A percentile compares a stretch with the other conserved stretches of the same genome.
phyloP scores from a whole-genome alignment of 2,797 vertebrate species.

The Chiloscyllium punctatum region DNA sequence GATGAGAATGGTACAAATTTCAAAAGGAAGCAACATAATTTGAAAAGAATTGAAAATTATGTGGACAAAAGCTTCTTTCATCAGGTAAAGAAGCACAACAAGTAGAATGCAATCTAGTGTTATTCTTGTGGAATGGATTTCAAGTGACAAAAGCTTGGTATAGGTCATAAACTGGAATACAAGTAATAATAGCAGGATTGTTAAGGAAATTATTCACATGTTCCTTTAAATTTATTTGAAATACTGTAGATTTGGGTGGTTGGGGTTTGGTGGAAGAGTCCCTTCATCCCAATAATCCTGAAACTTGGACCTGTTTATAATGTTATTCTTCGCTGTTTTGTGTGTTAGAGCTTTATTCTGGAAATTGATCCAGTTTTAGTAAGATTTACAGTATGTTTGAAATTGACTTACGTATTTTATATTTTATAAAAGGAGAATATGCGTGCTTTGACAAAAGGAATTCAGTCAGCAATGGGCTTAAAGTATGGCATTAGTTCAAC shows the following conservation, averaged over 20 bases:
- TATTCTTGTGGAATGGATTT: not conserved
- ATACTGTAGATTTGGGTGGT: not conserved
- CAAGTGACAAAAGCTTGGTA: not conserved
- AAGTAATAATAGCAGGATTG: not conserved
- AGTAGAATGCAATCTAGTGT: not conserved
- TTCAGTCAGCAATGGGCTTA: slow-evolving; percentile 80
- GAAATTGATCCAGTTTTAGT: not conserved
- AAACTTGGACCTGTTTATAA: not conserved
- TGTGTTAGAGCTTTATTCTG: not conserved
- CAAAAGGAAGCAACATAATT: slow-evolving; percentile 51
- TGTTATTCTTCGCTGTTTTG: not conserved
- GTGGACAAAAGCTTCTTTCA: slow-evolving; percentile 94
- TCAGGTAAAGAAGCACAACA: slow-evolving; percentile 62
- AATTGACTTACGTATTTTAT: not conserved
- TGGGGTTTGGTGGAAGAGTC: not conserved
- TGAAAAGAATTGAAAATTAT: slow-evolving; percentile 78
- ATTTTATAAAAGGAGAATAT: slow-evolving; percentile 72
- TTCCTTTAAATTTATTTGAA: not conserved
- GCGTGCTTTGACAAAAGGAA: slow-evolving; percentile 79
- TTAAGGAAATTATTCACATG: not conserved
- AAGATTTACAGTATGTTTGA: not conserved
- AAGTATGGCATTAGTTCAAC: slow-evolving; percentile 61
- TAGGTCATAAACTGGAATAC: not conserved
- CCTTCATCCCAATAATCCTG: not conserved
- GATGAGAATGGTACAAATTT: slow-evolving; percentile 36